These are phyloP conservation scores for Ochropleura plecta DNA, from an alignment of 2,888 invertebrate species.

Conservation along the genomic window DNA sequence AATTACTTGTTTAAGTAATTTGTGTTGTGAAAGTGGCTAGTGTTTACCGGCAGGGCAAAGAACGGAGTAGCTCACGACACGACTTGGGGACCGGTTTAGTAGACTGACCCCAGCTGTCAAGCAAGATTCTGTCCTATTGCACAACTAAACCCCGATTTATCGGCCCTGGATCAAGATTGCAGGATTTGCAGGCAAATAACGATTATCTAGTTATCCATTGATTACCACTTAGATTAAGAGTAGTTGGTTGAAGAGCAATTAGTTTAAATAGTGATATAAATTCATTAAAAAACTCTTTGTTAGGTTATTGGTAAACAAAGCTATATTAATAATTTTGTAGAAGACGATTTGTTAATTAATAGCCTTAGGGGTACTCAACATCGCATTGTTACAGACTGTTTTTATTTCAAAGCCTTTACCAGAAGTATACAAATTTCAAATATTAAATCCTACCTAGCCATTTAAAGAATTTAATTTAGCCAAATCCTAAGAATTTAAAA, in stretches of 20 bases:
- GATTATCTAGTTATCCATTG: constrained; percentile 51
- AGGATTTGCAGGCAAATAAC: constrained; percentile 54
- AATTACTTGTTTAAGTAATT: constrained; percentile 52
- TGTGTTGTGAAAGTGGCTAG: constrained; percentile 64
- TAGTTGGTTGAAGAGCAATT: constrained; percentile 30
- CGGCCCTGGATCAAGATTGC: constrained; percentile 52
- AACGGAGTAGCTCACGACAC: constrained; percentile 52
- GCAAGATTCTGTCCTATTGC: constrained; percentile 66
- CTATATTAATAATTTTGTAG: constrained; percentile 11
- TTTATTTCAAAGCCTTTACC: constrained; percentile 1
- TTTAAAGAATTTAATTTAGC: not conserved
- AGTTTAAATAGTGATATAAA: constrained; percentile 15
- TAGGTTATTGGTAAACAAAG: constrained; percentile 14
- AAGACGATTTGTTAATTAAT: constrained; percentile 6
- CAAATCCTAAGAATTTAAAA: not conserved
- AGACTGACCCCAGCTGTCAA: constrained; percentile 67
- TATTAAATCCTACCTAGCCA: not conserved
- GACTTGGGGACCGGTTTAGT: constrained; percentile 65
- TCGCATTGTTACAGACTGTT: not conserved
- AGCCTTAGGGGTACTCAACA: not conserved
- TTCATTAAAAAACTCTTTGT: constrained; percentile 36
- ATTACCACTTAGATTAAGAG: constrained; percentile 41
- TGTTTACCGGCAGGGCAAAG: constrained; percentile 62
- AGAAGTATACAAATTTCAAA: not conserved
- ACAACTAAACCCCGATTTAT: constrained; percentile 65